Conservation (phyloP, 64 coral and sea anemone genomes). For the Montipora efflorescens region DNA sequence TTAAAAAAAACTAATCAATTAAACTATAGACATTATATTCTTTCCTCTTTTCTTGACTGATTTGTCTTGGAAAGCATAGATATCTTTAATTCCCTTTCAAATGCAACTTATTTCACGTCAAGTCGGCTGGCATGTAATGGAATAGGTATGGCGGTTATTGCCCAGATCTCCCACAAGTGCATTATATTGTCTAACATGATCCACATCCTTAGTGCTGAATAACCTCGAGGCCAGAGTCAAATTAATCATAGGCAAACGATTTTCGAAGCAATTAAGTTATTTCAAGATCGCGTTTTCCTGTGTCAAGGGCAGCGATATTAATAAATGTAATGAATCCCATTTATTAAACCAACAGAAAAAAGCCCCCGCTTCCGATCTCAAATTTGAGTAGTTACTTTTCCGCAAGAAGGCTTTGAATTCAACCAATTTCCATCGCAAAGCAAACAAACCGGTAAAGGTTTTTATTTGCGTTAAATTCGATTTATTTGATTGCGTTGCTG, state of each 20-base stretch:
- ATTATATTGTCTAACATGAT: too few species aligned
- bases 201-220: too few species aligned
- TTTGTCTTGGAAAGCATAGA: too few species aligned
- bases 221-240: not conserved
- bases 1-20: too few species aligned
- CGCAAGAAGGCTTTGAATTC: not conserved
- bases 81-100: too few species aligned
- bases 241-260: not conserved
- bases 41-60: too few species aligned
- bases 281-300: slow-evolving; percentile 1
- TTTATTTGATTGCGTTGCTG: not conserved
- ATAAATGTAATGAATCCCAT: slow-evolving; percentile 3
- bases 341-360: slow-evolving; percentile 12
- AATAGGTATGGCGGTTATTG: too few species aligned
- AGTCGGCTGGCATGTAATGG: too few species aligned
- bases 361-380: not conserved
- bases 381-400: not conserved
- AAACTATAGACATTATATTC: too few species aligned
- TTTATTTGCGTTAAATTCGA: not conserved
- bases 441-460: not conserved
- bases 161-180: too few species aligned
- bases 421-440: not conserved
- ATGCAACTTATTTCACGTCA: too few species aligned
- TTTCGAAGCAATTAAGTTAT: slow-evolving; percentile 4
- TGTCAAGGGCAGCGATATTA: not conserved